These are phyloP conservation scores for Helicoverpa assulta DNA, from an alignment of 2,888 invertebrate species.

Conservation along the genomic window DNA sequence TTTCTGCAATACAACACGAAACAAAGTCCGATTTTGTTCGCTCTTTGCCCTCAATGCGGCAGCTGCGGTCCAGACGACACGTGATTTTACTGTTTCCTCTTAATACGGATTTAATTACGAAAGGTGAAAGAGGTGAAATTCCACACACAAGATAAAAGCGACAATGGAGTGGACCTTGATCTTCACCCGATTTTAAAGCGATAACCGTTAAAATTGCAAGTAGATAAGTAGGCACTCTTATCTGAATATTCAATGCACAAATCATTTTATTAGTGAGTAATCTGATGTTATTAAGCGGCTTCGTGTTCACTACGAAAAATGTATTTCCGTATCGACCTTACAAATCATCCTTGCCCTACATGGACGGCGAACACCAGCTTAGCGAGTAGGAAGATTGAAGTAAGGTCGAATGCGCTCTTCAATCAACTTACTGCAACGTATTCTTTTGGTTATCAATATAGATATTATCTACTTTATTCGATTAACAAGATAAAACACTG, in stretches of 20 bases:
- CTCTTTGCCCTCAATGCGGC: slow-evolving; percentile 2
- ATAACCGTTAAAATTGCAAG: slow-evolving; percentile 8
- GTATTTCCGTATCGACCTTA: slow-evolving; percentile 67
- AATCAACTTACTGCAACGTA: slow-evolving; percentile 28
- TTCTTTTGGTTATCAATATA: slow-evolving; percentile 35
- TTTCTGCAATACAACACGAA: background rate
- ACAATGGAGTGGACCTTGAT: slow-evolving; percentile 5
- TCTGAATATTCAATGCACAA: slow-evolving; percentile 2
- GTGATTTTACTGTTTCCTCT: slow-evolving; percentile 2
- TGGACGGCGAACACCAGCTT: slow-evolving; percentile 63
- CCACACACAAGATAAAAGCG: slow-evolving; percentile 9
- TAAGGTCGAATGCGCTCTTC: slow-evolving; percentile 48
- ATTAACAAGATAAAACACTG: slow-evolving; percentile 2
- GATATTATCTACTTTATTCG: slow-evolving; percentile 11
- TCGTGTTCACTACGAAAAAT: slow-evolving; percentile 54
- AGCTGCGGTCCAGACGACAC: background rate
- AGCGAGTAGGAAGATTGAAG: slow-evolving; percentile 68
- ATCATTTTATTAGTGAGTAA: slow-evolving; percentile 37
- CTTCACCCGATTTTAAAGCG: background rate
- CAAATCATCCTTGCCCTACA: slow-evolving; percentile 74
- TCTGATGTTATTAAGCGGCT: slow-evolving; percentile 33
- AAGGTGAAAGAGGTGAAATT: background rate
- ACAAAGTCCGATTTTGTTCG: background rate
- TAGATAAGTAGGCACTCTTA: background rate
- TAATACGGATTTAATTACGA: background rate